Conservation (phyloP, 2,113 vertebrate species). For the Felis chaus region DNA sequence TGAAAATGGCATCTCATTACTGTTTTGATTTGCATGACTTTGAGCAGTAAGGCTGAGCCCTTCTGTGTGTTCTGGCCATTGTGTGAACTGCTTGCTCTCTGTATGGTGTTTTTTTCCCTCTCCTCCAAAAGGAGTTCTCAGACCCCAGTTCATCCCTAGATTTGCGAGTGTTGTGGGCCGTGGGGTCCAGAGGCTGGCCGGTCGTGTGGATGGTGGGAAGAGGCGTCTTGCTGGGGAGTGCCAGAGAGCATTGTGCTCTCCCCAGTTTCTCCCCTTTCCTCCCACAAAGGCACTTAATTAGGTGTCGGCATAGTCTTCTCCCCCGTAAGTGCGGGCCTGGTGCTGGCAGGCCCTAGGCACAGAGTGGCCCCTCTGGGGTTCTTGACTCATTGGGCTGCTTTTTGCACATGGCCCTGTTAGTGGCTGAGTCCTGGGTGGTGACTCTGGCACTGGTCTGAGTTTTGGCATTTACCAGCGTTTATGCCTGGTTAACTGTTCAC, state of each 20-base stretch:
- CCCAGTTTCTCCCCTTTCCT: background rate
- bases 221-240: too few relatives aligned
- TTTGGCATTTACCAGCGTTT: conserved; percentile 43
- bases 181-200: background rate
- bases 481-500: background rate
- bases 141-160: background rate
- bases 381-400: background rate
- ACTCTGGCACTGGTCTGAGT: background rate
- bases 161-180: background rate
- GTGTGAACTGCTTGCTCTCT: background rate
- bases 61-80: background rate
- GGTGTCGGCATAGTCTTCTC: background rate
- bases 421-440: background rate
- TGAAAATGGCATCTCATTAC: background rate
- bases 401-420: background rate
- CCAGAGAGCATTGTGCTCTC: background rate
- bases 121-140: background rate
- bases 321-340: background rate
- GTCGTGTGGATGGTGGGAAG: accelerated
- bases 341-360: background rate
- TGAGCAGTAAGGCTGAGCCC: background rate
- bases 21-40: background rate
- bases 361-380: background rate
- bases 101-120: background rate
- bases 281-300: background rate